A percentile compares a stretch with the other conserved stretches of the same genome.
Evolutionary conservation across 2,888 invertebrate genomes (phyloP).

Genomic region (Cephus rjabovi): DNA sequence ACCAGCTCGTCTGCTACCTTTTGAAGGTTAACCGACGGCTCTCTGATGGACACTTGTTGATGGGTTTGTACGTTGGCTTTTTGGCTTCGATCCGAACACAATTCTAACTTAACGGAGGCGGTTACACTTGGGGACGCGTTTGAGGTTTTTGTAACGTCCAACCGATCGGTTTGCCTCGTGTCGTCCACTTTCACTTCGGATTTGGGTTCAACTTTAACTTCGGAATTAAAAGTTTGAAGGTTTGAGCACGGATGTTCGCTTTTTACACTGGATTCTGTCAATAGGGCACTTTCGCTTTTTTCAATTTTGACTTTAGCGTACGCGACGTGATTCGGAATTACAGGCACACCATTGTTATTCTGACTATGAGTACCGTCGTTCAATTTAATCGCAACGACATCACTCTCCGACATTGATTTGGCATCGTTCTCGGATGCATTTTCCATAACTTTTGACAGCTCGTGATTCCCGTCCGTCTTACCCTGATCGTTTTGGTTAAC

Average conservation of each 20-base stretch:
- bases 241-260: constrained; percentile 21
- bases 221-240: constrained; percentile 36
- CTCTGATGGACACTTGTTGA: constrained; percentile 46
- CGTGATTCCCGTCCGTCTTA: constrained; percentile 29
- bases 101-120: constrained; percentile 33
- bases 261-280: constrained; percentile 18
- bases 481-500: constrained; percentile 41
- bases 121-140: constrained; percentile 25
- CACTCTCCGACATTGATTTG: constrained; percentile 19
- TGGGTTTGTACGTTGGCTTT: constrained; percentile 56
- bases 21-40: constrained; percentile 40
- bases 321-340: constrained; percentile 58
- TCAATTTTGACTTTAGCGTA: constrained; percentile 50
- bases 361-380: constrained; percentile 48
- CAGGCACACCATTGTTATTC: constrained; percentile 58
- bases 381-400: constrained; percentile 40
- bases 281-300: constrained; percentile 17
- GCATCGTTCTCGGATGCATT: constrained; percentile 31
- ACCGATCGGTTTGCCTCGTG: constrained; percentile 16
- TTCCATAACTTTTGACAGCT: constrained; percentile 25
- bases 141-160: constrained; percentile 4
- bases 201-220: constrained; percentile 44
- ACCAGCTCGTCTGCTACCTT: constrained; percentile 54
- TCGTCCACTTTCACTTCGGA: constrained; percentile 26
- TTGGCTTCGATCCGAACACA: constrained; percentile 51